A percentile compares a stretch with the other conserved stretches of the same genome.
Conservation (phyloP, 2,888 invertebrate genomes). For the Dasysyrphus albostriatus region DNA sequence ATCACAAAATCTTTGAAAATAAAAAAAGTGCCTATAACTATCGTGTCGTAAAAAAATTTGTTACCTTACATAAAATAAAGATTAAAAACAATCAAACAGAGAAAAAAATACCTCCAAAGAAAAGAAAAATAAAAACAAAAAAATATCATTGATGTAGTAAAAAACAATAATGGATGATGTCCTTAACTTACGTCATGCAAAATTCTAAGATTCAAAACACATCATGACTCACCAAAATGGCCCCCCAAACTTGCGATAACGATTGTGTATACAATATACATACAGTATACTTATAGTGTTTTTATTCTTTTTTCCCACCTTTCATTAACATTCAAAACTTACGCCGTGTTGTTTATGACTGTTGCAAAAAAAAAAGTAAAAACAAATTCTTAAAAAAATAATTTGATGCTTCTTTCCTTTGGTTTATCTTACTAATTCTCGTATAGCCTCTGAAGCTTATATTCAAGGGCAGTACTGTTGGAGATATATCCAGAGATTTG, state of each 20-base stretch:
- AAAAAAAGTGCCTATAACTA: background rate
- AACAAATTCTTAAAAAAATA: conserved; percentile 35
- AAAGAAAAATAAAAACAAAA: background rate
- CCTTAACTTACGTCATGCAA: conserved; percentile 29
- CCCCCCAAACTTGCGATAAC: conserved; percentile 28
- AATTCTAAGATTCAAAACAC: conserved; percentile 34
- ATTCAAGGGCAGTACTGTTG: background rate
- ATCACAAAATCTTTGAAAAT: background rate
- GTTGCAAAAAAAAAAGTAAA: conserved; percentile 29
- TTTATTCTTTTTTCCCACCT: background rate
- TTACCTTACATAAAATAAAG: background rate
- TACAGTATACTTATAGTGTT: background rate
- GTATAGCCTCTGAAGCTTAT: conserved; percentile 8
- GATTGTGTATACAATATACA: background rate
- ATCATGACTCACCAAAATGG: conserved; percentile 18
- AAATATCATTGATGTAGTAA: background rate
- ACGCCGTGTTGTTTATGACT: conserved; percentile 39
- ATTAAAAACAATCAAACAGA: conserved; percentile 5
- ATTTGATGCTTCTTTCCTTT: conserved; percentile 42
- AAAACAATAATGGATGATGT: conserved; percentile 12
- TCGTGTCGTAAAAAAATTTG: conserved; percentile 4
- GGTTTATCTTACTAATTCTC: conserved; percentile 33
- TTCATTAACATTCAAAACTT: conserved; percentile 51
- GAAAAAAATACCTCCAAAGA: no score
- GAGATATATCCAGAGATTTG: no score